A percentile compares a stretch with the other conserved stretches of the same genome.
Conservation (phyloP, 2,113 vertebrate genomes). For the Bos javanicus region DNA sequence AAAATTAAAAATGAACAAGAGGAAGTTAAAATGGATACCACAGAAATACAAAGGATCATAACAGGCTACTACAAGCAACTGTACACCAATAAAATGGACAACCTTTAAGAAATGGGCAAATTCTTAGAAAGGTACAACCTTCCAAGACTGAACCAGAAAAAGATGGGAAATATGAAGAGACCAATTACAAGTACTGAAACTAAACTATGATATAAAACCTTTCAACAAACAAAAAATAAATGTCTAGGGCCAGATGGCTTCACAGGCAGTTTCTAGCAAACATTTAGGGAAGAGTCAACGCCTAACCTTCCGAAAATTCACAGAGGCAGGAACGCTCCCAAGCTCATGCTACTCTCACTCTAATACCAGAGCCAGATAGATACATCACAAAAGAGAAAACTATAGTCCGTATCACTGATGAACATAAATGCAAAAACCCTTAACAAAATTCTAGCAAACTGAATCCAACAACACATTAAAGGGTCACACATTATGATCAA, state of each 20-base stretch:
- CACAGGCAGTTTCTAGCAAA: background rate
- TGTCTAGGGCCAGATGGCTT: background rate
- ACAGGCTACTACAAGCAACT: background rate
- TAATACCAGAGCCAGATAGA: background rate
- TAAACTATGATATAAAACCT: background rate
- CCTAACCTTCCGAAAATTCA: background rate
- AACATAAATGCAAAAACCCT: background rate
- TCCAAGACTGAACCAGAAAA: background rate
- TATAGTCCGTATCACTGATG: background rate
- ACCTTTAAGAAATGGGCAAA: background rate
- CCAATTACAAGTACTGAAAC: background rate
- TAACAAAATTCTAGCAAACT: background rate
- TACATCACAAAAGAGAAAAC: background rate
- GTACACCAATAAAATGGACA: background rate
- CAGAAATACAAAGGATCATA: background rate
- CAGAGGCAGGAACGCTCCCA: background rate
- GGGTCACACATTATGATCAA: rapidly evolving
- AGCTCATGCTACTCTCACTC: background rate
- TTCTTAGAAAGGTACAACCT: background rate
- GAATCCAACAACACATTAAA: background rate
- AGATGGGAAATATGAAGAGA: background rate
- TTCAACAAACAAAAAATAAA: background rate
- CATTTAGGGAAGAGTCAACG: background rate
- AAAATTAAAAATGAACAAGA: background rate
- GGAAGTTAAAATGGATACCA: background rate